These are phyloP conservation scores for Drusus annulatus DNA, from an alignment of 1,140 invertebrate species.

Conservation along the genomic window DNA sequence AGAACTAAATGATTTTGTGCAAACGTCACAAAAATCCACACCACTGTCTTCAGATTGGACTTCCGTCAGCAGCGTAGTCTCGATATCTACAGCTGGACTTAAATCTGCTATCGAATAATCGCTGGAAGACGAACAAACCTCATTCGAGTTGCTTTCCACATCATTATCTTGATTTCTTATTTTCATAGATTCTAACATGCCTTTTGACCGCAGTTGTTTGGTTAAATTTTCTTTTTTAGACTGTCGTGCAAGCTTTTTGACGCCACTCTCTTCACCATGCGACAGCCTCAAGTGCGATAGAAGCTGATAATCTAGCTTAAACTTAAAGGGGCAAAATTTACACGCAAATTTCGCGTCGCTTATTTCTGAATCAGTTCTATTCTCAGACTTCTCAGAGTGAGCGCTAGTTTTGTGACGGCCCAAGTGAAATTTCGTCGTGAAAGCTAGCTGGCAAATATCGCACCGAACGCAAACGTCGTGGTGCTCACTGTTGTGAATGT, in stretches of 20 bases:
- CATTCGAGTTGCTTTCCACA: conserved; percentile 9
- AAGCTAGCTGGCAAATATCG: conserved; percentile 45
- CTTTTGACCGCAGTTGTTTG: conserved; percentile 50
- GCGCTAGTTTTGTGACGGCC: conserved; percentile 39
- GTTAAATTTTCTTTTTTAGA: conserved; percentile 53
- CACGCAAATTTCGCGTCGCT: conserved; percentile 20
- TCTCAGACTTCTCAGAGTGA: neutral
- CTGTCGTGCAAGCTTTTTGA: conserved; percentile 49
- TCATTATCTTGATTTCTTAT: conserved; percentile 50
- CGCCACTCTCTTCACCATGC: conserved; percentile 44
- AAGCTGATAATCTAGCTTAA: conserved; percentile 49
- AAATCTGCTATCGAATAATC: conserved; percentile 12
- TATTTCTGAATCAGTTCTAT: no score
- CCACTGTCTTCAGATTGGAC: neutral
- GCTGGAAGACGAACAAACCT: neutral
- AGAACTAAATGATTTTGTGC: conserved; percentile 47
- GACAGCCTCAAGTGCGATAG: conserved; percentile 46
- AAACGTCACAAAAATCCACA: conserved; percentile 41
- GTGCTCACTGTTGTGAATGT: conserved; percentile 41
- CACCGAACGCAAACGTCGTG: conserved; percentile 46
- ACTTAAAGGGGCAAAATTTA: conserved; percentile 49
- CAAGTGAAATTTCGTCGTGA: conserved; percentile 43
- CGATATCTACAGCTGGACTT: conserved; percentile 9
- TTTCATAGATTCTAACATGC: conserved; percentile 53
- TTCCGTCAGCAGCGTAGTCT: neutral